Base-by-base conservation (phyloP, 23 tunicate species). In the Corella eumyota region DNA sequence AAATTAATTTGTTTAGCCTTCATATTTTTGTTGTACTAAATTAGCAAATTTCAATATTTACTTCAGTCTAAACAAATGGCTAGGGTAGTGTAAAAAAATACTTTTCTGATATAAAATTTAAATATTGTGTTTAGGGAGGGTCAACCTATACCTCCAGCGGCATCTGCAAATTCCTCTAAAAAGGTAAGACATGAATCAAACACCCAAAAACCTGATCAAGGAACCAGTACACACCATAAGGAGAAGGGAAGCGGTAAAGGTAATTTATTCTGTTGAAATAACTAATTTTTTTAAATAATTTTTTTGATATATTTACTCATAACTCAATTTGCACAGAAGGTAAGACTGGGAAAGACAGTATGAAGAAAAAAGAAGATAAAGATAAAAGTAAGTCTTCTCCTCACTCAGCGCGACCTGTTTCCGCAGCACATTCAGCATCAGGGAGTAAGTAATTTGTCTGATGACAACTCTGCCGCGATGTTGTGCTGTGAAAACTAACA, bases 381-480 rank as follows among this genome's bases (percentile, higher is more conserved):
- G 92, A 83, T 36, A 83, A 83, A 83, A 67, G 76, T 60, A 83
- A 83, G 74, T 67, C 92, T 0, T 58, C 76, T 54, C 65, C 80
- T 30, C 92, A 83, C 56, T 74, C 81, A 27, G 63, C 71, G 15
- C 38, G 68, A 62, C 68, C 68, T 24, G 27, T 19, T 27, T 51
- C 57, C 22, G 57, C 57, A n/a, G n/a, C n/a, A n/a, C n/a, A n/a
- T n/a, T n/a, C n/a, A n/a, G n/a, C n/a, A n/a, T n/a, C n/a, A n/a
- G n/a, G n/a, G n/a, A n/a, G n/a, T n/a, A n/a, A n/a, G n/a, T n/a
- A n/a, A n/a, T n/a, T n/a, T n/a, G n/a, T n/a, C n/a, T n/a, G n/a
- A n/a, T n/a, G n/a, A n/a, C n/a, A n/a, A n/a, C n/a, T n/a, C n/a
- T n/a, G n/a, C n/a, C n/a, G n/a, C n/a, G n/a, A n/a, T n/a, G n/a